Evolutionary conservation across 2,113 vertebrate species (phyloP).

Genomic region (Uria lomvia): DNA sequence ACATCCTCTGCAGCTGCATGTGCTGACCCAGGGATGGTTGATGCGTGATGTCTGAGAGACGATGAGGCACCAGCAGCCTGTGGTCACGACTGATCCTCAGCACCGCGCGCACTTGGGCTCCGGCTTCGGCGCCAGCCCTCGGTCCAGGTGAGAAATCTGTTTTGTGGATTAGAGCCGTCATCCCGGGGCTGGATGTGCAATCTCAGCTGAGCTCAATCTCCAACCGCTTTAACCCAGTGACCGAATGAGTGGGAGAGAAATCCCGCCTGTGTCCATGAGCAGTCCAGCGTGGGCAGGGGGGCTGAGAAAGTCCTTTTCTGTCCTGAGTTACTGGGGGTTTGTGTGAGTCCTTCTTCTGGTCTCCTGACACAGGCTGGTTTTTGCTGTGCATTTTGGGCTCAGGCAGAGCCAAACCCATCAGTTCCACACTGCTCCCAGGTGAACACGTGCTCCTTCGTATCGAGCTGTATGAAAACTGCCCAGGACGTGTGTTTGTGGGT

Average conservation of each 20-base stretch:
- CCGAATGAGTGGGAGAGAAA: background rate
- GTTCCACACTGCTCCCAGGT: background rate
- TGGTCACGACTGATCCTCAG: background rate
- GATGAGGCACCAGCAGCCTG: background rate
- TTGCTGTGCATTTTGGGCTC: background rate
- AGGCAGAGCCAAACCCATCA: background rate
- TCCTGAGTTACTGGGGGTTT: background rate
- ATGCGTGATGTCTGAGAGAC: background rate
- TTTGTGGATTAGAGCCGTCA: background rate
- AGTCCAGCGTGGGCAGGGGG: accelerated
- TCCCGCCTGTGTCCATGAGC: background rate
- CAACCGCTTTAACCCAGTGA: background rate
- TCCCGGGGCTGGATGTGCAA: background rate
- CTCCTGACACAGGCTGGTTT: background rate
- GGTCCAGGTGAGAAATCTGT: background rate
- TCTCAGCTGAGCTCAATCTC: background rate
- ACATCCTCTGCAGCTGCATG: background rate
- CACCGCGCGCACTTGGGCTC: background rate
- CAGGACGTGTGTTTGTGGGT: accelerated
- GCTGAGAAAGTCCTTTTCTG: background rate
- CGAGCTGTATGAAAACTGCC: background rate
- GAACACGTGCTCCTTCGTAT: background rate
- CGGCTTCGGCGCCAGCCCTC: background rate
- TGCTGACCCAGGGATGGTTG: background rate
- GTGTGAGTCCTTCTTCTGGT: background rate